A percentile compares a stretch with the other conserved stretches of the same genome.
These are phyloP conservation scores for Otis tarda DNA, from an alignment of 2,113 vertebrate genomes.

Conservation along the genomic window DNA sequence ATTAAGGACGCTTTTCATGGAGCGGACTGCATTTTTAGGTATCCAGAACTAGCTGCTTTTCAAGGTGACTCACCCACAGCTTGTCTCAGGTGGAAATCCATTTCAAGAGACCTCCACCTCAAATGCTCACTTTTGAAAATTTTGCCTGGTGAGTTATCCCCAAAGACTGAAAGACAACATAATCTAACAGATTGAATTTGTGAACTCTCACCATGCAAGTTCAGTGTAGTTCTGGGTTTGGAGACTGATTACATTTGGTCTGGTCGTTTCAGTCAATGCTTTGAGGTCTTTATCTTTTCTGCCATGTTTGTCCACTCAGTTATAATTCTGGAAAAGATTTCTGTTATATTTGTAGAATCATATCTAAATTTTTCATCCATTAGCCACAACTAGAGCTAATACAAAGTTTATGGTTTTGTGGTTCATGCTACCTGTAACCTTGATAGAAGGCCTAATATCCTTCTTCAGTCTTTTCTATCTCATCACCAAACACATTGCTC, in stretches of 20 bases:
- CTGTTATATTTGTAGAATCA: no score
- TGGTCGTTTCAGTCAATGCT: neutral
- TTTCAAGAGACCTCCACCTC: neutral
- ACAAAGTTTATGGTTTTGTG: no score
- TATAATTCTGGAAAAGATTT: no score
- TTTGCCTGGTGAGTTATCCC: neutral
- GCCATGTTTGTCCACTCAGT: no score
- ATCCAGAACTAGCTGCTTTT: neutral
- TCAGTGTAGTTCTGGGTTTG: neutral
- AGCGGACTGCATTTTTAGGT: neutral
- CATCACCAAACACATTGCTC: no score
- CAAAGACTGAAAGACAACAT: neutral
- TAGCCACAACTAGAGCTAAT: no score
- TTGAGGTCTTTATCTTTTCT: no score
- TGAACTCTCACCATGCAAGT: neutral
- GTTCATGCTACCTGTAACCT: no score
- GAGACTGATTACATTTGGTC: neutral
- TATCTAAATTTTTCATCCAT: no score
- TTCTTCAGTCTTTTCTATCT: no score
- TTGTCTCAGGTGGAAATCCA: neutral
- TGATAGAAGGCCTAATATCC: no score
- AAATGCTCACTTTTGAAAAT: neutral
- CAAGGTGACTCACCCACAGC: neutral
- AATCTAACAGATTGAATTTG: neutral
- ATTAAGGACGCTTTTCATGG: neutral